Evolutionary conservation across 2,113 vertebrate genomes (phyloP).

Genomic region (Cebidichthys violaceus): DNA sequence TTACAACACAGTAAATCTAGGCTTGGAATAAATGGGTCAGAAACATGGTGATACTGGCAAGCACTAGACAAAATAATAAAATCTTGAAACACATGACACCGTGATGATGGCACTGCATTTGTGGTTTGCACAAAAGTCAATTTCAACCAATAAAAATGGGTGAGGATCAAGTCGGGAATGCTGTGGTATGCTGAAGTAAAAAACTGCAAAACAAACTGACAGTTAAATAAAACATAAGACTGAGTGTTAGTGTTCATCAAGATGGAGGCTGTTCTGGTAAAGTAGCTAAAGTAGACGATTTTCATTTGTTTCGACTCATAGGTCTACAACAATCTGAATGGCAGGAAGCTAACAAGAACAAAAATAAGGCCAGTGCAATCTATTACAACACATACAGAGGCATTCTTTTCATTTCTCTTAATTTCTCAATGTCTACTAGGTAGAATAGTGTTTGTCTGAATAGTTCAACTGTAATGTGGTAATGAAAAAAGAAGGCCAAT

Average conservation of each 20-base stretch:
- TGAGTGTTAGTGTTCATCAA: neutral
- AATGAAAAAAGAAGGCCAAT: neutral
- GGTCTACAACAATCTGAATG: neutral
- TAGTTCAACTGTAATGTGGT: neutral
- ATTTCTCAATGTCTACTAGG: neutral
- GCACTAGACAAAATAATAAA: neutral
- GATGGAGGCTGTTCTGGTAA: neutral
- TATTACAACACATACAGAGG: neutral
- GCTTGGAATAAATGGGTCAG: conserved; percentile 5
- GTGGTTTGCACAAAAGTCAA: conserved; percentile 7
- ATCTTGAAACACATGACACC: conserved; percentile 5
- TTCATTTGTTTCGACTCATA: neutral
- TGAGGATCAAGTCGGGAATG: conserved; percentile 15
- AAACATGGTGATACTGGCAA: conserved; percentile 21
- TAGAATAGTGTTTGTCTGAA: neutral
- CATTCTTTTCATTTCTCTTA: neutral
- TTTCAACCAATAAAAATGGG: conserved; percentile 22
- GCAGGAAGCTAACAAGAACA: neutral
- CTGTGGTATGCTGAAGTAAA: neutral
- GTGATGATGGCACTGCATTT: conserved; percentile 2
- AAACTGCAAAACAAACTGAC: neutral
- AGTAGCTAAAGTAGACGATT: neutral
- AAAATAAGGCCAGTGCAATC: neutral
- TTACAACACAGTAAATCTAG: conserved; percentile 36
- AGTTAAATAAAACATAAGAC: neutral